Evolutionary conservation across 2,888 invertebrate species (phyloP).

Genomic region (Pseudococcus jackbeardsleyi): DNA sequence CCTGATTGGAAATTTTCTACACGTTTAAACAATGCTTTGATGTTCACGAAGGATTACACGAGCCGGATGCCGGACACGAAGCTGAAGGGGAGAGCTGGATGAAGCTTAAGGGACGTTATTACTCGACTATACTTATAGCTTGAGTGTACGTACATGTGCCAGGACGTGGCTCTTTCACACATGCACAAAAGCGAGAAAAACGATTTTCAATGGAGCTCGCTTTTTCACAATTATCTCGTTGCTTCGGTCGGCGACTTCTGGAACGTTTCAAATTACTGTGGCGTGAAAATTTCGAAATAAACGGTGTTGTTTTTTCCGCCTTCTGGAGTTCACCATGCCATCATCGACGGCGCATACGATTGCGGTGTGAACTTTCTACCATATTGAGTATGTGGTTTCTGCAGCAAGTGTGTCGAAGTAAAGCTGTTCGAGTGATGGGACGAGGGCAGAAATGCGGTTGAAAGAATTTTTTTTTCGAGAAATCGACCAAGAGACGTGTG

Average conservation of each 20-base stretch:
- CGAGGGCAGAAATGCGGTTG: neutral
- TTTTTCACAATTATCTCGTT: constrained; percentile 27
- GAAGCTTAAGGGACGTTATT: constrained; percentile 31
- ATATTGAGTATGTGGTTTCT: neutral
- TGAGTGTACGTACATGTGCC: neutral
- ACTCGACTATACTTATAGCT: neutral
- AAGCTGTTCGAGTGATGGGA: neutral
- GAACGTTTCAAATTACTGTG: constrained; percentile 23
- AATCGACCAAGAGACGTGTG: neutral
- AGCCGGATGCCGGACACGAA: neutral
- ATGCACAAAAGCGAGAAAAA: constrained; percentile 3
- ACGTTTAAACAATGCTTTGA: constrained; percentile 36
- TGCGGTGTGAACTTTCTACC: neutral
- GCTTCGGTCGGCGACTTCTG: constrained; percentile 27
- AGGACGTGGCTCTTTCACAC: neutral
- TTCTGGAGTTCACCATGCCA: neutral
- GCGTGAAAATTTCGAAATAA: constrained; percentile 39
- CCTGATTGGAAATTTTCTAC: constrained; percentile 39
- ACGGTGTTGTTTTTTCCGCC: constrained; percentile 11
- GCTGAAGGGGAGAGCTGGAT: neutral
- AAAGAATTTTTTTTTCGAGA: neutral
- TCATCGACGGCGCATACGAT: neutral
- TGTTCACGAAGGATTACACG: constrained; percentile 10
- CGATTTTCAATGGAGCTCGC: neutral
- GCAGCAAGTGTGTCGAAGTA: neutral